phyloP scores from a whole-genome alignment of 2,888 invertebrate genomes.

The Chrysolina oricalcia region DNA sequence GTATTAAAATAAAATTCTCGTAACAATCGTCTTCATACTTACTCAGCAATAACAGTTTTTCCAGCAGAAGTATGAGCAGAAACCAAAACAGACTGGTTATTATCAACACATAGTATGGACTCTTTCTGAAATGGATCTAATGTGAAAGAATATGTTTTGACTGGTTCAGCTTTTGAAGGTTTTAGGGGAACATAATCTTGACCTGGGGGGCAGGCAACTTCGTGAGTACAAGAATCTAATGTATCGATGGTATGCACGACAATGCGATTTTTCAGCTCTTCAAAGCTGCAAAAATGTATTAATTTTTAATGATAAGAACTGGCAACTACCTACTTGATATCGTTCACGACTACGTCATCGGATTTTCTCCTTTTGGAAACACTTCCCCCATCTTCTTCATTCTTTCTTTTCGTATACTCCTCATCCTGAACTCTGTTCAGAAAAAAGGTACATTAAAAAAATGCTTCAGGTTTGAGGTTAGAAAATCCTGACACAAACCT shows the following conservation, averaged over 20 bases:
- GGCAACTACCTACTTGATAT: conserved; percentile 65
- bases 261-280: conserved; percentile 86
- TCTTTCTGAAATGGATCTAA: conserved; percentile 99
- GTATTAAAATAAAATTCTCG: too few species aligned
- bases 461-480: conserved; percentile 60
- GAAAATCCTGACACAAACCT: conserved; percentile 54
- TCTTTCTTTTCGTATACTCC: conserved; percentile 61
- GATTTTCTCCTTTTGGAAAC: conserved; percentile 63
- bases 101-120: conserved; percentile 96
- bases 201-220: conserved; percentile 94
- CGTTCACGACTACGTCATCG: conserved; percentile 66
- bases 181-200: conserved; percentile 82
- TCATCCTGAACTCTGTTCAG: conserved; percentile 29
- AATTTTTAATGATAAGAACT: neutral
- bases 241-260: conserved; percentile 92
- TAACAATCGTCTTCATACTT: conserved; percentile 69
- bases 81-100: conserved; percentile 97
- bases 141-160: conserved; percentile 94
- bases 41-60: conserved; percentile 99
- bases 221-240: conserved; percentile 94
- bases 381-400: conserved; percentile 54
- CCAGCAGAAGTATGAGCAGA: conserved; percentile 99
- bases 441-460: conserved; percentile 34
- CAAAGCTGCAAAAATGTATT: conserved; percentile 74
- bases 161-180: conserved; percentile 79